Conservation (phyloP, 2,797 vertebrate species). For the Garrulus glandarius region DNA sequence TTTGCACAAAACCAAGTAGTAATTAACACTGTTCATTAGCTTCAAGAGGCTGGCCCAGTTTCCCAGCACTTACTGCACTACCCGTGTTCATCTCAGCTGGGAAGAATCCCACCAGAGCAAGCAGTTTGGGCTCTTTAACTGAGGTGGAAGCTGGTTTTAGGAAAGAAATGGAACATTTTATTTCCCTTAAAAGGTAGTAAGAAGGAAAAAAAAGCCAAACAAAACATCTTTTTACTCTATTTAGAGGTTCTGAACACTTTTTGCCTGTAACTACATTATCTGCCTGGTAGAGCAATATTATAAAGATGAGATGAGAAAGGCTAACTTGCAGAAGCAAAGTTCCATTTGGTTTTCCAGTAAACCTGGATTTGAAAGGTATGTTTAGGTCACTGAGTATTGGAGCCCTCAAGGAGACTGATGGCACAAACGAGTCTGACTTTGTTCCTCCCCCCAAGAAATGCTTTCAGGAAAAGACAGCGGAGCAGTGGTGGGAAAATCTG, state of each 20-base stretch:
- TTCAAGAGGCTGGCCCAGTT: background rate
- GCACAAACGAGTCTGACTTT: conserved; percentile 59
- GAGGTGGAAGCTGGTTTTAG: background rate
- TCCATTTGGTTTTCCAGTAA: background rate
- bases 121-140: background rate
- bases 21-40: background rate
- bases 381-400: conserved; percentile 65
- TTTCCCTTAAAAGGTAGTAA: background rate
- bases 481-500: conserved; percentile 12
- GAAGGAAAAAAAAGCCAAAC: background rate
- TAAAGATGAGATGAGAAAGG: conserved; percentile 16
- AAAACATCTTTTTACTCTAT: background rate
- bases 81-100: background rate
- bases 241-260: background rate
- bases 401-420: conserved; percentile 55
- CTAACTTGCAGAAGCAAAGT: background rate
- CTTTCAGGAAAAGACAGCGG: conserved; percentile 51
- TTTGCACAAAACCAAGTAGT: background rate
- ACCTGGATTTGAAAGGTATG: conserved; percentile 30
- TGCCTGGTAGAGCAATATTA: background rate
- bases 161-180: background rate
- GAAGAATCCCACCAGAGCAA: background rate
- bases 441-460: conserved; percentile 69
- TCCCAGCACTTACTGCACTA: background rate
- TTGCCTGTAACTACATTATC: background rate